A percentile compares a stretch with the other conserved stretches of the same genome.
These are phyloP conservation scores for Brachionus rotundiformis DNA, from an alignment of 1,140 invertebrate species.

Conservation along the genomic window DNA sequence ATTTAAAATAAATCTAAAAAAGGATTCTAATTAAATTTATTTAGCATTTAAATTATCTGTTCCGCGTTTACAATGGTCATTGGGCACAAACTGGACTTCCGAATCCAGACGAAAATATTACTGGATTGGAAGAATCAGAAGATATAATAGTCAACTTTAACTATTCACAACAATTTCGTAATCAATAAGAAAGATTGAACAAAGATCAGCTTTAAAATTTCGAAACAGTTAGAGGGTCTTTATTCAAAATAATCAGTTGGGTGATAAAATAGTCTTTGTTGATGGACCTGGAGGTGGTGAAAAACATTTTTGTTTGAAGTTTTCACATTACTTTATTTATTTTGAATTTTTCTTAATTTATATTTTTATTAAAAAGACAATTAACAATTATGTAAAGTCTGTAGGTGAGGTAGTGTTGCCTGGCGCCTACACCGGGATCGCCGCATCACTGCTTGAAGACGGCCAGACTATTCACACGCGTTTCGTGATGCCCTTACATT, in stretches of 20 bases:
- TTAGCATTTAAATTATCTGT: background rate
- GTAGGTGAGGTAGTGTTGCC: conserved; percentile 59
- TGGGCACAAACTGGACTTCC: background rate
- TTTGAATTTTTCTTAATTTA: too few relatives aligned
- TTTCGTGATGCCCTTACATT: conserved; percentile 64
- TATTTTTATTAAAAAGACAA: too few relatives aligned
- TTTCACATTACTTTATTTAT: too few relatives aligned
- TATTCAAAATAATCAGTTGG: too few relatives aligned
- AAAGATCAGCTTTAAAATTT: background rate
- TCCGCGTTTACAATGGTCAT: background rate
- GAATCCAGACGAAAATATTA: background rate
- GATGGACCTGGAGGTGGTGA: conserved; percentile 58
- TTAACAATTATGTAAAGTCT: conserved; percentile 24
- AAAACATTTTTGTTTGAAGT: conserved; percentile 63
- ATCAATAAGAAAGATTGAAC: background rate
- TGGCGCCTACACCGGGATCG: conserved; percentile 67
- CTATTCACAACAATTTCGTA: background rate
- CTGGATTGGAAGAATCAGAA: background rate
- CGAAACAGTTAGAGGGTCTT: background rate
- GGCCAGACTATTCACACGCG: conserved; percentile 66
- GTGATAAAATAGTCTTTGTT: conserved; percentile 53
- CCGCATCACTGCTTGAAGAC: conserved; percentile 65
- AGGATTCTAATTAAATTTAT: background rate
- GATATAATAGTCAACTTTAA: background rate
- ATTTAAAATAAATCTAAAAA: background rate